These are phyloP conservation scores for Emydura subglobosa DNA, from an alignment of 2,113 vertebrate species.

Conservation along the genomic window DNA sequence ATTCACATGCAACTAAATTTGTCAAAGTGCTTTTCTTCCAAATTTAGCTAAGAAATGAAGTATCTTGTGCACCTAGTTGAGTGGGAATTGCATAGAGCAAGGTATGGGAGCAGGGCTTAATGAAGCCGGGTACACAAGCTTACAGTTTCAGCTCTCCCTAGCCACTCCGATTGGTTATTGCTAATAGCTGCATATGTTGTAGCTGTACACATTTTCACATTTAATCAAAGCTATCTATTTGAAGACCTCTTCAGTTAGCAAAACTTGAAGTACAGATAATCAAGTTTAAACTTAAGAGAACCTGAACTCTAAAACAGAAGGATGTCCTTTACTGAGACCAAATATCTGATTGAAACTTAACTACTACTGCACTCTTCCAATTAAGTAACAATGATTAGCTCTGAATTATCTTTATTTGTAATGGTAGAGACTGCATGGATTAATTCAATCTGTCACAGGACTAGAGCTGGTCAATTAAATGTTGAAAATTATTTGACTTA, in stretches of 20 bases:
- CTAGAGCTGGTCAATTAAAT: no score
- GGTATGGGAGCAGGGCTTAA: not conserved
- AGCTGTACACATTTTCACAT: no score
- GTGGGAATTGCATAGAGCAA: not conserved
- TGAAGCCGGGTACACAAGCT: not conserved
- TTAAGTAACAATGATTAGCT: not conserved
- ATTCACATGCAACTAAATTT: not conserved
- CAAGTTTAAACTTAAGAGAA: not conserved
- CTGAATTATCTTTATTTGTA: no score
- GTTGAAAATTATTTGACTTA: not conserved
- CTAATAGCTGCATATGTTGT: no score
- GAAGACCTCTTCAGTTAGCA: no score
- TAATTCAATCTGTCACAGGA: no score
- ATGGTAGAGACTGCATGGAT: no score
- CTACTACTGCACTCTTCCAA: not conserved
- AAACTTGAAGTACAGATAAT: no score
- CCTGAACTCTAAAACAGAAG: not conserved
- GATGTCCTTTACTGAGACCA: no score
- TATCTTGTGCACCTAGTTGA: not conserved
- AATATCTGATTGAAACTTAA: not conserved
- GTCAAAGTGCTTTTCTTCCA: no score
- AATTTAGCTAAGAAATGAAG: not conserved
- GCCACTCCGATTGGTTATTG: no score
- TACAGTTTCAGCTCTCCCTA: not conserved
- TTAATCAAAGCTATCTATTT: no score